A percentile compares a stretch with the other conserved stretches of the same genome.
Conservation (phyloP, 1,140 invertebrate species). For the Magallana ariakensis region DNA sequence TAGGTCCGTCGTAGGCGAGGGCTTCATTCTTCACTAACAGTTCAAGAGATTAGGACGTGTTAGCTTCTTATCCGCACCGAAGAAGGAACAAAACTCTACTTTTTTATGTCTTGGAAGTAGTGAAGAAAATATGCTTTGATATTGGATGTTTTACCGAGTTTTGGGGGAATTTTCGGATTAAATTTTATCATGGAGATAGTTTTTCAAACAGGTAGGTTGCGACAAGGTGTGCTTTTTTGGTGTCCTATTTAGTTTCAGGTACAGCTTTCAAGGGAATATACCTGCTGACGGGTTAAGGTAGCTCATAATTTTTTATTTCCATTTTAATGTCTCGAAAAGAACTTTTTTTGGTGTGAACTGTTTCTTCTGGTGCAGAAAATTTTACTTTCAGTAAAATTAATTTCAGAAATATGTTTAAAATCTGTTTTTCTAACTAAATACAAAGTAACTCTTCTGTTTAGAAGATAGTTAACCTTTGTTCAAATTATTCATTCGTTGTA, state of each 20-base stretch:
- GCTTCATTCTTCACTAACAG: slow-evolving; percentile 7
- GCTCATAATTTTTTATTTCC: background rate
- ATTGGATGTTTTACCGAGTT: slow-evolving; percentile 10
- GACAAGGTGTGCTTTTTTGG: background rate
- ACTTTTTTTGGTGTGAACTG: no score
- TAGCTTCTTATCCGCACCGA: background rate
- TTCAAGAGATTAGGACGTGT: background rate
- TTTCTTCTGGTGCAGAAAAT: no score
- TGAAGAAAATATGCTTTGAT: slow-evolving; percentile 14
- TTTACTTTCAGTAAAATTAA: no score
- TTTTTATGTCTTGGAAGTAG: slow-evolving; percentile 14
- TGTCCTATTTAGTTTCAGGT: background rate
- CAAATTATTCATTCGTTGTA: no score
- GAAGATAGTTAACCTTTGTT: no score
- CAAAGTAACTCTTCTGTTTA: no score
- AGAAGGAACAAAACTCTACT: background rate
- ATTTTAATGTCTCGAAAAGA: no score
- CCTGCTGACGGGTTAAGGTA: background rate
- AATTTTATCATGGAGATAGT: slow-evolving; percentile 10
- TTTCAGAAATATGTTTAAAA: no score
- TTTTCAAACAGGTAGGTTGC: slow-evolving; percentile 16
- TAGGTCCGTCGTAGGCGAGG: background rate
- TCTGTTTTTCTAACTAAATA: no score
- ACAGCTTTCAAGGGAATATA: background rate
- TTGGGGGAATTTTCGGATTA: background rate